Conservation (phyloP, 1,140 invertebrate species). For the Tetragnatha versicolor region DNA sequence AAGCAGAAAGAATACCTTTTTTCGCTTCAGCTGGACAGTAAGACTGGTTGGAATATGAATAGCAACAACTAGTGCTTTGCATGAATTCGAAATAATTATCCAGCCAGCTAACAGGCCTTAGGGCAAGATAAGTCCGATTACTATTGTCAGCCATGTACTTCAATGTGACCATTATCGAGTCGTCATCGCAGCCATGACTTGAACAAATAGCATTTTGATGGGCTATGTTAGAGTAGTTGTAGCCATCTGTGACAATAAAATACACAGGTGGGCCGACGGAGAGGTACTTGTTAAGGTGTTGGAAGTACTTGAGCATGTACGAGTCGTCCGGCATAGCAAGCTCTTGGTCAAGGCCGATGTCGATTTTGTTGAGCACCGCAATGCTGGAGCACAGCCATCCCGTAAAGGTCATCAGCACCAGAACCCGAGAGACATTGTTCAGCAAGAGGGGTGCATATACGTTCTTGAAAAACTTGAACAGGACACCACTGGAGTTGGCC, state of each 20-base stretch:
- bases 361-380: constrained; percentile 64
- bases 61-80: constrained; percentile 56
- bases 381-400: constrained; percentile 65
- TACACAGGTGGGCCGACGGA: constrained; percentile 89
- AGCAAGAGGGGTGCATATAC: constrained; percentile 88
- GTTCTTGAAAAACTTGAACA: constrained; percentile 86
- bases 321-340: constrained; percentile 79
- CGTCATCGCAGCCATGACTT: constrained; percentile 73
- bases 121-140: constrained; percentile 75
- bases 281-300: constrained; percentile 75
- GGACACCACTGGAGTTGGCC: constrained; percentile 73
- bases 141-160: constrained; percentile 56
- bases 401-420: constrained; percentile 58
- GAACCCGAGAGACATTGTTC: constrained; percentile 57
- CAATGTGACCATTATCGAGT: constrained; percentile 82
- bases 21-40: constrained; percentile 53
- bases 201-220: constrained; percentile 82
- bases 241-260: constrained; percentile 82
- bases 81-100: constrained; percentile 88
- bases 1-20: neutral
- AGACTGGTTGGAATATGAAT: constrained; percentile 38
- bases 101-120: constrained; percentile 83
- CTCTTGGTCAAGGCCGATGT: constrained; percentile 69
- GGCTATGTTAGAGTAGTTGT: constrained; percentile 73
- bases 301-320: constrained; percentile 83